Percentiles rank a stretch among this genome's conserved stretches.
Conservation (phyloP, 2,888 invertebrate genomes). For the Athripsodes cinereus region DNA sequence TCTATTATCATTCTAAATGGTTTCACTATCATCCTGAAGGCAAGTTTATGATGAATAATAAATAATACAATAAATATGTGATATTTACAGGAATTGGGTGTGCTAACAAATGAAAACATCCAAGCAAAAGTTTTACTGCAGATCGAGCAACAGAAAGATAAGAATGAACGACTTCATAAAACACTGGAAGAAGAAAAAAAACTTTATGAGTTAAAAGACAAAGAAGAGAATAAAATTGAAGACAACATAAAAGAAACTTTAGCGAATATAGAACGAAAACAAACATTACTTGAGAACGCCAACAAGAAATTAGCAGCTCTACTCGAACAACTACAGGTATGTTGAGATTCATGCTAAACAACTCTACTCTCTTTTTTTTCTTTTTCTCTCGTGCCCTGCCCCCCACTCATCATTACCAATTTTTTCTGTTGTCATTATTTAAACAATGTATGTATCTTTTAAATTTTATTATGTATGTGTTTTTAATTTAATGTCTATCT, state of each 20-base stretch:
- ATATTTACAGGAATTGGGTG: constrained; percentile 50
- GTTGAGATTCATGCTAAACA: no score
- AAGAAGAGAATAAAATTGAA: constrained; percentile 37
- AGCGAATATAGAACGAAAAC: constrained; percentile 36
- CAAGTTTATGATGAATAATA: no score
- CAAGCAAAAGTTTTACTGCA: constrained; percentile 53
- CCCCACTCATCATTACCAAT: no score
- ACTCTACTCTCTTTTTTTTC: no score
- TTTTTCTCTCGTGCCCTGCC: no score
- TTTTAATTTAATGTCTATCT: no score
- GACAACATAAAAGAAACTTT: constrained; percentile 37
- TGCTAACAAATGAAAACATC: constrained; percentile 51
- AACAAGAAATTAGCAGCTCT: constrained; percentile 49
- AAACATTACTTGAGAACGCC: constrained; percentile 41
- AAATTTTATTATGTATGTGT: no score
- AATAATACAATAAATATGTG: no score
- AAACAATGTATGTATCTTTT: no score
- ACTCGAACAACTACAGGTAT: constrained; percentile 43
- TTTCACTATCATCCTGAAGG: no score
- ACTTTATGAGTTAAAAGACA: constrained; percentile 35
- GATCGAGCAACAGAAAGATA: constrained; percentile 49
- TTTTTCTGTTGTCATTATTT: no score
- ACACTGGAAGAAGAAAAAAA: constrained; percentile 30
- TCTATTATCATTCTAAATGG: no score
- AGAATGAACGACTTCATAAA: constrained; percentile 35